Conservation (phyloP, 2,113 vertebrate species). For the Pachyramphus minor region DNA sequence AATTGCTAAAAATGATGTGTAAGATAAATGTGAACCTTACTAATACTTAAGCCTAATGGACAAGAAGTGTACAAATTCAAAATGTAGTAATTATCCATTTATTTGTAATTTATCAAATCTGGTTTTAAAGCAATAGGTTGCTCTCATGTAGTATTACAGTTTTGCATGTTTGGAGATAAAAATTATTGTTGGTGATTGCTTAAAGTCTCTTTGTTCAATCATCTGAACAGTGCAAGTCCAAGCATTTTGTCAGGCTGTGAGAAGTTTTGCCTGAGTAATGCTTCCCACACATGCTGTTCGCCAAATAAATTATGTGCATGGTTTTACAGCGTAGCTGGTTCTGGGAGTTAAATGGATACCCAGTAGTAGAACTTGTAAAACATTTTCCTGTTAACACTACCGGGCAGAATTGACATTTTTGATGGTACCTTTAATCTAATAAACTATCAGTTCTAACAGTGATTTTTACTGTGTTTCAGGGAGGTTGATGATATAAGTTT, state of each 20-base stretch:
- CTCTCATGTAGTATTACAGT: constrained; percentile 46
- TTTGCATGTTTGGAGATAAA: constrained; percentile 62
- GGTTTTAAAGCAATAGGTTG: constrained; percentile 55
- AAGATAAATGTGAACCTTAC: constrained; percentile 39
- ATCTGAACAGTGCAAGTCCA: constrained; percentile 73
- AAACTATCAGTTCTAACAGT: constrained; percentile 66
- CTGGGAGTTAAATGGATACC: constrained; percentile 73
- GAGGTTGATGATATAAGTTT: constrained; percentile 62
- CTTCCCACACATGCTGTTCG: constrained; percentile 52
- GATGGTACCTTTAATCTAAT: constrained; percentile 69
- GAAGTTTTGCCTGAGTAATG: constrained; percentile 69
- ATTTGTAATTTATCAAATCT: constrained; percentile 58
- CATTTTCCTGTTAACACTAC: constrained; percentile 67
- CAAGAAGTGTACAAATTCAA: constrained; percentile 58
- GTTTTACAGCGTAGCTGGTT: constrained; percentile 55
- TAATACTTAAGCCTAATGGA: constrained; percentile 63
- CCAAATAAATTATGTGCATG: constrained; percentile 64
- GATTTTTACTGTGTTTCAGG: constrained; percentile 67
- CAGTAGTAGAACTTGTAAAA: constrained; percentile 68
- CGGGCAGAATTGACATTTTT: constrained; percentile 64
- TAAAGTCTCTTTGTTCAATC: constrained; percentile 70
- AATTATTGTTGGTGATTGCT: constrained; percentile 61
- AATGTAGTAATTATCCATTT: constrained; percentile 62
- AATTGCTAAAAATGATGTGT: constrained; percentile 51
- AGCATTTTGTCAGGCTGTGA: constrained; percentile 72